Evolutionary conservation across 2,113 vertebrate species (phyloP).

Genomic region (Terrapene triunguis): DNA sequence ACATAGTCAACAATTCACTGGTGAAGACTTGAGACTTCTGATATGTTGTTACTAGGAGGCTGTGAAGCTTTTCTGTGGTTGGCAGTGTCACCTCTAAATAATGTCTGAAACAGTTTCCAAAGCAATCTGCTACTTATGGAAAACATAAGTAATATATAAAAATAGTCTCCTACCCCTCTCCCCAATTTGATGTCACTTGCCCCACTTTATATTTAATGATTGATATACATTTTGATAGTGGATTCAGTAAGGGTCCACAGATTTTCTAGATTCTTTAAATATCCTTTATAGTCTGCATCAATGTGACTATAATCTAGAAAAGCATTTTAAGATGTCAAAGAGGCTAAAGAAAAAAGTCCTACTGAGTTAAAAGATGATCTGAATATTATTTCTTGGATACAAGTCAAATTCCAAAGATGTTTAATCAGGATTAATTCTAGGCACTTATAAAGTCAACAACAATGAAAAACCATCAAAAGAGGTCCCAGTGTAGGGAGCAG

Average conservation of each 20-base stretch:
- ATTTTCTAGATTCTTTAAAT: background rate
- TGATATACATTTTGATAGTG: background rate
- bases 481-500: background rate
- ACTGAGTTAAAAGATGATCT: background rate
- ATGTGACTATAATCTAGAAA: background rate
- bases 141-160: background rate
- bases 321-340: background rate
- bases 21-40: background rate
- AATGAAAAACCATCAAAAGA: background rate
- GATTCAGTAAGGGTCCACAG: background rate
- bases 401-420: background rate
- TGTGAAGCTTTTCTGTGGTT: background rate
- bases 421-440: background rate
- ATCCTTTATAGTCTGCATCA: background rate
- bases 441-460: background rate
- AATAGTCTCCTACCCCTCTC: background rate
- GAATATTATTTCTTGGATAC: background rate
- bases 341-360: background rate
- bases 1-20: background rate
- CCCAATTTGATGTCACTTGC: background rate
- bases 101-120: background rate
- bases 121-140: background rate
- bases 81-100: background rate
- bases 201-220: background rate
- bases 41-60: background rate